Conservation (phyloP, 2,797 vertebrate genomes). For the Discoglossus pictus region DNA sequence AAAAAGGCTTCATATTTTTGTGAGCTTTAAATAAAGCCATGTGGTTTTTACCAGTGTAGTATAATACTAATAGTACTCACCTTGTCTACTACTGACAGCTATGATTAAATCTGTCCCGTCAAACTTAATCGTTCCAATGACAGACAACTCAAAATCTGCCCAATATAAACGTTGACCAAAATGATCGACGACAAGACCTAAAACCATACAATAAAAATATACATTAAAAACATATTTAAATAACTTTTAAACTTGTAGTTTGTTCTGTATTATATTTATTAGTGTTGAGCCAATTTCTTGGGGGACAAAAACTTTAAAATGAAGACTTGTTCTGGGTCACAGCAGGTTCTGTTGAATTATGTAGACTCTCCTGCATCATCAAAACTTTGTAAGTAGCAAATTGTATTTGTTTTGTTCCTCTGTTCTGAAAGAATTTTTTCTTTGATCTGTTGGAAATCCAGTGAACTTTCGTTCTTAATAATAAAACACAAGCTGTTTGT, state of each 20-base stretch:
- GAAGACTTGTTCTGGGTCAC: slow-evolving; percentile 26
- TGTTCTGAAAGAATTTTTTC: slow-evolving; percentile 22
- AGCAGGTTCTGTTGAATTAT: slow-evolving; percentile 32
- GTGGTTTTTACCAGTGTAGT: background rate
- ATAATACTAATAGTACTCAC: slow-evolving; percentile 63
- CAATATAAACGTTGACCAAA: slow-evolving; percentile 94
- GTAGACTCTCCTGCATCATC: slow-evolving; percentile 1
- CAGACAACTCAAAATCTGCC: slow-evolving; percentile 93
- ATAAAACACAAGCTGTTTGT: slow-evolving; percentile 43
- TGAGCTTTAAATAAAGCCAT: background rate
- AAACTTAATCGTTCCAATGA: slow-evolving; percentile 90
- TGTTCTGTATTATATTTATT: background rate
- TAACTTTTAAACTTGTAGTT: background rate
- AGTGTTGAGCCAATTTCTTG: slow-evolving; percentile 5
- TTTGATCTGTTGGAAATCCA: slow-evolving; percentile 33
- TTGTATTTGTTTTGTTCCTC: slow-evolving; percentile 43
- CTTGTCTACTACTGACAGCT: slow-evolving; percentile 86
- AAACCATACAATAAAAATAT: slow-evolving; percentile 49
- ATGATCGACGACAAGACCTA: slow-evolving; percentile 92
- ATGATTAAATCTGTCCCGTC: slow-evolving; percentile 88
- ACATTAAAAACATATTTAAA: slow-evolving; percentile 3
- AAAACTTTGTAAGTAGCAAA: slow-evolving; percentile 27
- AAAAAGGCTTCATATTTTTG: background rate
- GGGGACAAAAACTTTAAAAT: background rate
- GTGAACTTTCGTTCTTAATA: slow-evolving; percentile 30